Evolutionary conservation across 2,888 invertebrate genomes (phyloP).

Genomic region (Lasioglossum lativentre): DNA sequence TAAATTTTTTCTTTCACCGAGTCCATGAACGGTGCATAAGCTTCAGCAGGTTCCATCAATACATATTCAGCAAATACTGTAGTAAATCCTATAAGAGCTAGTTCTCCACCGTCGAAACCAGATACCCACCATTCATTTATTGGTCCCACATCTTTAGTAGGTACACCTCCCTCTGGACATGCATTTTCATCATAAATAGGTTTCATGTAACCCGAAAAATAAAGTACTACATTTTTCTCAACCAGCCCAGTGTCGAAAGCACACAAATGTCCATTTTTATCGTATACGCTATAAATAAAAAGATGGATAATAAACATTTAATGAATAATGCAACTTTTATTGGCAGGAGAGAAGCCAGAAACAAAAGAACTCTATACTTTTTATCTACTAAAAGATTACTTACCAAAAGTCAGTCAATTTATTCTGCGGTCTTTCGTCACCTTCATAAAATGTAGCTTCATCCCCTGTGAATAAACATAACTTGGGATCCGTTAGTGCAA

Average conservation of each 20-base stretch:
- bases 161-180: conserved; percentile 89
- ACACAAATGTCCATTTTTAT: conserved; percentile 91
- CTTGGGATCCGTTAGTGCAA: conserved; percentile 91
- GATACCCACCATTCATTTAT: conserved; percentile 94
- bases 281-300: conserved; percentile 87
- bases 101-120: conserved; percentile 93
- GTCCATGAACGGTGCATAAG: conserved; percentile 90
- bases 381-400: neutral
- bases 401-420: conserved; percentile 85
- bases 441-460: conserved; percentile 85
- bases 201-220: conserved; percentile 93
- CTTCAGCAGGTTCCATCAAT: conserved; percentile 90
- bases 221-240: conserved; percentile 90
- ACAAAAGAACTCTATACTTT: too few relatives aligned
- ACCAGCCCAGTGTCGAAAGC: conserved; percentile 92
- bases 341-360: too few relatives aligned
- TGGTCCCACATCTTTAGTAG: conserved; percentile 92
- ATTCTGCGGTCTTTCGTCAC: conserved; percentile 87
- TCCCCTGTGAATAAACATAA: conserved; percentile 90
- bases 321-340: neutral
- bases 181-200: conserved; percentile 91
- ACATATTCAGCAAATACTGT: conserved; percentile 93
- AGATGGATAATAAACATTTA: conserved; percentile 1
- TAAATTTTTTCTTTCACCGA: conserved; percentile 91
- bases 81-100: conserved; percentile 90